A percentile compares a stretch with the other conserved stretches of the same genome.
These are phyloP conservation scores for Crypturellus undulatus DNA, from an alignment of 2,113 vertebrate species.

Conservation along the genomic window DNA sequence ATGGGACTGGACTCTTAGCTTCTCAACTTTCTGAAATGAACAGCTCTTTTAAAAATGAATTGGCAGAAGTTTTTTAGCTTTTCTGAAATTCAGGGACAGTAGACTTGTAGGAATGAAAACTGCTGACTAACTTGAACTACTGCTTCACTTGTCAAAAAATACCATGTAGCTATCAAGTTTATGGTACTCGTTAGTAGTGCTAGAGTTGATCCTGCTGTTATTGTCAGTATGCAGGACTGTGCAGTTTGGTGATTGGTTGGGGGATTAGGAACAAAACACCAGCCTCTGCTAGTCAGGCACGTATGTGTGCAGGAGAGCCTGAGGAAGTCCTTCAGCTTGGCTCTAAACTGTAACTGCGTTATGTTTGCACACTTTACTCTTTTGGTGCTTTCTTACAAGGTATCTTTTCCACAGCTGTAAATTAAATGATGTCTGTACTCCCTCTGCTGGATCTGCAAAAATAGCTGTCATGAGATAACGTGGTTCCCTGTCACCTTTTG, in stretches of 20 bases:
- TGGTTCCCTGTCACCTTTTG: neutral
- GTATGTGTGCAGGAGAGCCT: neutral
- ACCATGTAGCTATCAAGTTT: neutral
- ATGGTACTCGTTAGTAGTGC: neutral
- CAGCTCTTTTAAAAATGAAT: neutral
- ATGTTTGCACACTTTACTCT: slow-evolving; percentile 23
- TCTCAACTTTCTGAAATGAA: neutral
- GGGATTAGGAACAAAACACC: neutral
- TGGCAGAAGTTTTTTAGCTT: neutral
- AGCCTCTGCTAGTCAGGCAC: neutral
- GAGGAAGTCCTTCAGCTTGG: slow-evolving; percentile 13
- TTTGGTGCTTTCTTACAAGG: slow-evolving; percentile 29
- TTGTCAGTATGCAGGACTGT: neutral
- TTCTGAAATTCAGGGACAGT: neutral
- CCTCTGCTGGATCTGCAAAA: slow-evolving; percentile 68
- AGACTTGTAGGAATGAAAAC: neutral
- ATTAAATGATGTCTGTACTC: slow-evolving; percentile 68
- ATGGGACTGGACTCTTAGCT: neutral
- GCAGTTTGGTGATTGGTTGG: neutral
- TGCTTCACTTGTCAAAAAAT: neutral
- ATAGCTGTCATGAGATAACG: slow-evolving; percentile 4
- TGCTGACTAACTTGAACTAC: neutral
- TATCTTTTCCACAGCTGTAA: slow-evolving; percentile 58
- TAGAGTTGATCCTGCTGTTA: neutral
- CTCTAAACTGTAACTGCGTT: neutral